Evolutionary conservation across 2,888 invertebrate species (phyloP), one percentile per base, ranked within the genome.

Genomic region (Lepidonotus clava): DNA sequence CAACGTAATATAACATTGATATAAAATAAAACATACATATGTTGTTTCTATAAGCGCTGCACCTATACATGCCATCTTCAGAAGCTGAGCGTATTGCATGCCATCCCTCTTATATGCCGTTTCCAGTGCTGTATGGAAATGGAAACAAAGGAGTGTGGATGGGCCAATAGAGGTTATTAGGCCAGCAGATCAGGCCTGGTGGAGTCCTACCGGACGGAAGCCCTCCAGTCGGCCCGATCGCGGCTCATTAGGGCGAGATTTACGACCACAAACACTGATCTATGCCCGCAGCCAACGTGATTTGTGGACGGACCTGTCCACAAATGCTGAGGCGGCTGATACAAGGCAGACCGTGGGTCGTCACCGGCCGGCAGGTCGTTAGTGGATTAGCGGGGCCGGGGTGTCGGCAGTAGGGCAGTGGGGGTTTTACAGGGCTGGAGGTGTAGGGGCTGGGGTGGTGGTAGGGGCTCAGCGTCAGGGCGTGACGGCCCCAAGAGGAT

Each of bases 211-310:
- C 76, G 36, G 38, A 76, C 76, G 76, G 76, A 14, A 38, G 38
- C 11, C 21, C 76, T 76, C 76, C 38, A 28, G 21, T 6, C 38
- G 11, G 38, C 28, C 76, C 28, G 76, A 76, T 76, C 38, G 18
- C n/a, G 38, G 21, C 38, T 76, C 76, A 76, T 76, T 76, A 76
- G n/a, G n/a, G n/a, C 36, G 18, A 76, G 76, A 76, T 76, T 76
- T 76, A 76, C 40, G 76, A 14, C 38, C 40, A 8, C 76, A 21
- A 34, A 76, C 40, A 14, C 0, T 28, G 14, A 76, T 76, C 76
- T 76, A 76, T 76, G n/a, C 76, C 28, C 38, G 21, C 76, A 34
- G 14, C 38, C 18, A 76, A 61, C 61, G 28, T 61, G 61, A 61
- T 61, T 61, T 61, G 61, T 61, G 61, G 28, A 24, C 61, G 61